phyloP scores from a whole-genome alignment of 2,888 invertebrate species.

The Nemapogon koenigi region DNA sequence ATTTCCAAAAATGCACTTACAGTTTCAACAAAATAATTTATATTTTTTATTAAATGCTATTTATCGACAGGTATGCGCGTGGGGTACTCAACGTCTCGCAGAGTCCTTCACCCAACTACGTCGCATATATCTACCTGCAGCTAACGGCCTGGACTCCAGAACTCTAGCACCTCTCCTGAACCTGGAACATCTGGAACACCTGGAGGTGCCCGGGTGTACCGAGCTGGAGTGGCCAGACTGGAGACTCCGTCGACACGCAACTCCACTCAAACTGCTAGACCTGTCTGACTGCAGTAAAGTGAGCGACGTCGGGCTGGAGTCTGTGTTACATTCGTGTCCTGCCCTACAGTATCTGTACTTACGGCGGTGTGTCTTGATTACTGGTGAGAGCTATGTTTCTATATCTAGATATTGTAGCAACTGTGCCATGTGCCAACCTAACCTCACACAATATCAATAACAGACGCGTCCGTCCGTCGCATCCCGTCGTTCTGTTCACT shows the following conservation, averaged over 20 bases:
- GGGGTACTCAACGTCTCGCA: conserved; percentile 77
- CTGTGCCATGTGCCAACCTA: background rate
- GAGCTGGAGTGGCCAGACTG: conserved; percentile 81
- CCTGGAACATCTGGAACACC: conserved; percentile 79
- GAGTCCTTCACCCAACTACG: conserved; percentile 83
- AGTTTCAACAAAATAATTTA: no score
- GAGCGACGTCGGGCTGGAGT: conserved; percentile 83
- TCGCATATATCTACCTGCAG: conserved; percentile 79
- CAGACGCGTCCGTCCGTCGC: conserved; percentile 91
- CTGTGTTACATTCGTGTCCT: conserved; percentile 86
- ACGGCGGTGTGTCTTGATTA: conserved; percentile 86
- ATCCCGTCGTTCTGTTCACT: conserved; percentile 91
- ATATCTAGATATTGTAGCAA: background rate
- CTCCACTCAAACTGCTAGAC: conserved; percentile 87
- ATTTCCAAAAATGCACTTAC: no score
- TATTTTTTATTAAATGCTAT: background rate
- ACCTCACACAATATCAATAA: no score
- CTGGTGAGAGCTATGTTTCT: conserved; percentile 57
- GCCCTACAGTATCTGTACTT: conserved; percentile 87
- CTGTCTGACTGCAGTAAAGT: conserved; percentile 88
- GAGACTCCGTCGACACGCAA: conserved; percentile 61
- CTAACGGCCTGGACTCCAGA: conserved; percentile 76
- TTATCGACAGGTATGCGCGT: conserved; percentile 69
- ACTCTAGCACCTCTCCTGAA: conserved; percentile 81
- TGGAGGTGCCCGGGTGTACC: conserved; percentile 79